Percentiles rank a stretch among this genome's conserved stretches.
Evolutionary conservation across 2,113 vertebrate species (phyloP).

Genomic region (Cyphomyrus plagiostoma): DNA sequence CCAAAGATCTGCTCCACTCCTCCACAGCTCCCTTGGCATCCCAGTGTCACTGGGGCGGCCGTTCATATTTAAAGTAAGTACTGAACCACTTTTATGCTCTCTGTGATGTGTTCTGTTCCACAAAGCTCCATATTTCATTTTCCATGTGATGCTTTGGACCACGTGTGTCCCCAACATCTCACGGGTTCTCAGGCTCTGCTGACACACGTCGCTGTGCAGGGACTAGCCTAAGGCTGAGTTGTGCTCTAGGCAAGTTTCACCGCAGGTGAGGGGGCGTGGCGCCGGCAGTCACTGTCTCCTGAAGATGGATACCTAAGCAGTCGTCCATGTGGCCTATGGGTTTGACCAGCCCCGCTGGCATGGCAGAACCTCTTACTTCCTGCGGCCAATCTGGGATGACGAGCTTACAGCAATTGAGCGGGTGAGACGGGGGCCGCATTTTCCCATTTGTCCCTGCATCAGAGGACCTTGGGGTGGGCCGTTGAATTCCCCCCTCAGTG

Average conservation of each 20-base stretch:
- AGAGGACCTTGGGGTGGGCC: neutral
- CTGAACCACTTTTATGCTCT: neutral
- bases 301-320: neutral
- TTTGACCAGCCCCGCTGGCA: neutral
- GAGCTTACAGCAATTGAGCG: neutral
- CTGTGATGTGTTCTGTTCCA: neutral
- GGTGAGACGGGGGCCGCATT: neutral
- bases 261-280: neutral
- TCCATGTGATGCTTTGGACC: neutral
- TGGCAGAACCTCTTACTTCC: neutral
- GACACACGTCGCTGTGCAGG: neutral
- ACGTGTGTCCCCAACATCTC: neutral
- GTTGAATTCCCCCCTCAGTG: neutral
- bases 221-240: neutral
- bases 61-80: neutral
- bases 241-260: neutral
- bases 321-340: neutral
- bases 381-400: neutral
- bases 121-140: neutral
- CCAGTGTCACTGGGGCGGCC: neutral
- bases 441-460: neutral
- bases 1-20: neutral
- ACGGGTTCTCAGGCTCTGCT: neutral
- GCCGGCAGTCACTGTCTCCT: neutral
- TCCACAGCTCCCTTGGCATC: neutral